phyloP scores from a whole-genome alignment of 2,888 invertebrate genomes.

The Cosmorhoe ocellata region DNA sequence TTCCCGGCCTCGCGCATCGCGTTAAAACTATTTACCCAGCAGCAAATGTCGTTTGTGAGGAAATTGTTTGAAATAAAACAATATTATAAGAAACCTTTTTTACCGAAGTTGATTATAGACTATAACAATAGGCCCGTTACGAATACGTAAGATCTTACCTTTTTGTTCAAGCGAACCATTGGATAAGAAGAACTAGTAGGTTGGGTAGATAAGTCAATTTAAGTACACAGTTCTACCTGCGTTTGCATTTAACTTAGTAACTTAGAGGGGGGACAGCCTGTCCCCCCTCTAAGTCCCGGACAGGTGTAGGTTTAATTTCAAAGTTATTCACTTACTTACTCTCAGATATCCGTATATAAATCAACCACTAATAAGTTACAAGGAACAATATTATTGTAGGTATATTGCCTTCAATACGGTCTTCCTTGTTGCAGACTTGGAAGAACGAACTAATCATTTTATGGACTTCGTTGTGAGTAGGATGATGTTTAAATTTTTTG shows the following conservation, averaged over 20 bases:
- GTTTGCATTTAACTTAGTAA: constrained; percentile 13
- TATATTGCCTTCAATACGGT: constrained; percentile 17
- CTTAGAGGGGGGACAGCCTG: too few relatives aligned
- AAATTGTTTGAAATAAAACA: background rate
- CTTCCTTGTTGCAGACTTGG: constrained; percentile 15
- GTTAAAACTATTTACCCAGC: background rate
- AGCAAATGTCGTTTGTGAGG: constrained; percentile 3
- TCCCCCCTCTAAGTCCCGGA: too few relatives aligned
- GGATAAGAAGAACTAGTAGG: too few relatives aligned
- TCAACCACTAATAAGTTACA: constrained; percentile 11
- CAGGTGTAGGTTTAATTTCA: constrained; percentile 19
- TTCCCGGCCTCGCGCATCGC: constrained; percentile 23
- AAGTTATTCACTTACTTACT: constrained; percentile 14
- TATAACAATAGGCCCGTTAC: too few relatives aligned
- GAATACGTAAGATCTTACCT: too few relatives aligned
- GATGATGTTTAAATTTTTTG: too few relatives aligned
- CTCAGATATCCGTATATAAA: constrained; percentile 19
- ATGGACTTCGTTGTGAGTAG: background rate
- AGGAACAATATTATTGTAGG: constrained; percentile 14
- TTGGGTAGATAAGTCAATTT: too few relatives aligned
- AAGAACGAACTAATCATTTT: background rate
- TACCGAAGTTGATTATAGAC: too few relatives aligned
- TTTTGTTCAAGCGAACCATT: too few relatives aligned
- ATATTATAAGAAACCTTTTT: too few relatives aligned
- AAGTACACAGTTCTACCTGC: constrained; percentile 5